Evolutionary conservation across 2,113 vertebrate genomes (phyloP).

Genomic region (Deroptyus accipitrinus): DNA sequence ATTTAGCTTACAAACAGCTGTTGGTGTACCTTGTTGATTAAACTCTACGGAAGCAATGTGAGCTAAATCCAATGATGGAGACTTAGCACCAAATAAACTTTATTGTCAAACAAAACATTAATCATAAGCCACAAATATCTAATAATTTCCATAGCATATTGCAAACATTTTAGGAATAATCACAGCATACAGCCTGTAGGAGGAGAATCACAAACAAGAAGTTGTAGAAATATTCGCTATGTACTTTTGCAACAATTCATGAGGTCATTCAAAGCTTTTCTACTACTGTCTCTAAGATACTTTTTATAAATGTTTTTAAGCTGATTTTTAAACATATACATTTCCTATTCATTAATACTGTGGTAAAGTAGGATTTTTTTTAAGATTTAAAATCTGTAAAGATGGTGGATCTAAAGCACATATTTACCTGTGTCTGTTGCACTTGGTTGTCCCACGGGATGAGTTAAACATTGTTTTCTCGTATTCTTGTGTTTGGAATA

Average conservation of each 20-base stretch:
- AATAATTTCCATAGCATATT: slow-evolving; percentile 12
- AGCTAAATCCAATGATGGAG: neutral
- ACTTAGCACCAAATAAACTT: neutral
- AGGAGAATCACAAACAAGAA: neutral
- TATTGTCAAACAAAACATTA: neutral
- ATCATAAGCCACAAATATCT: slow-evolving; percentile 18
- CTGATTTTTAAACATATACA: neutral
- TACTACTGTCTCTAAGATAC: neutral
- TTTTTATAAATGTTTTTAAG: neutral
- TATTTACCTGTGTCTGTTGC: neutral
- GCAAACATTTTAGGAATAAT: neutral
- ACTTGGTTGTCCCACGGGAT: neutral
- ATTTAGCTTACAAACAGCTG: neutral
- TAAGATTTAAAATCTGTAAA: neutral
- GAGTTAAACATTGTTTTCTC: neutral
- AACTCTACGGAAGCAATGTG: neutral
- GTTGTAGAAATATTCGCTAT: neutral
- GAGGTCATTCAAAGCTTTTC: neutral
- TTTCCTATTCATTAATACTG: neutral
- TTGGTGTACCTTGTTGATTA: neutral
- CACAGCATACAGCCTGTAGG: neutral
- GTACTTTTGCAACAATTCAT: neutral
- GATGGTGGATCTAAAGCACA: neutral
- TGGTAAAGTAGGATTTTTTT: neutral
- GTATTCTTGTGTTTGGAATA: neutral